Evolutionary conservation across 2,797 vertebrate genomes (phyloP), one percentile per base, ranked within the genome.

Genomic region (Vespertilio murinus): DNA sequence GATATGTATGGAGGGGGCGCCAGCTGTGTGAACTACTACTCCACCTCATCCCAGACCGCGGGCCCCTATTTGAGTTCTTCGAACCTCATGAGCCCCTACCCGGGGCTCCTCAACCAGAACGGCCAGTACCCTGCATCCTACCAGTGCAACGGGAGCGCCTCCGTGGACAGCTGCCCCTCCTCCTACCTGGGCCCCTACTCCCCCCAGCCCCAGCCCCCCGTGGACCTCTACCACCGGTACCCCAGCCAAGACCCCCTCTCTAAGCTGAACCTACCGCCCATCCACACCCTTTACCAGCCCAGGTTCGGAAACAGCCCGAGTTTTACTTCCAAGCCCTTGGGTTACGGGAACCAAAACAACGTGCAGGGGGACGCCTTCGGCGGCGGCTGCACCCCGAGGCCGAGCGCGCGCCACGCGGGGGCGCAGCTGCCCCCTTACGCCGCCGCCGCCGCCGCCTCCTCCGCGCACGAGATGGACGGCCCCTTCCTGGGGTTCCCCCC

Each of bases 11-110:
- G 98, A 97, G 93, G 98, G 97, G 97, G 98, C 47, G 95, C 98
- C 97, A 98, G 97, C 97, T 97, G 98, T 96, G 94, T 98, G 89
- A 98, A 98, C 97, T 98, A 98, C 94, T 99, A 99, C 80, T 97
- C 98, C 91, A 97, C 98, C 71, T 97, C 98, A 69, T 97, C 99
- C 73, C 99, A 99, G 89, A 92, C 98, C 96, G 95, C 97, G 65
- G 98, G 98, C 94, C 98, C 99, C 74, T 99, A 99, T 97, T 98
- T 99, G 82, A 99, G 99, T 97, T 98, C 99, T 97, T 98, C 99
- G 96, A 98, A 98, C 97, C 97, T 98, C 90, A 95, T 98, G 93
- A 98, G 97, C 92, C 96, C 98, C 96, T 99, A 98, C 96, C 97
- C 98, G 33, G 98, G 98, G 92, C 97, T 98, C 64, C 92, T 98